phyloP scores from a whole-genome alignment of 2,797 vertebrate species.

The Taenioides sp. region DNA sequence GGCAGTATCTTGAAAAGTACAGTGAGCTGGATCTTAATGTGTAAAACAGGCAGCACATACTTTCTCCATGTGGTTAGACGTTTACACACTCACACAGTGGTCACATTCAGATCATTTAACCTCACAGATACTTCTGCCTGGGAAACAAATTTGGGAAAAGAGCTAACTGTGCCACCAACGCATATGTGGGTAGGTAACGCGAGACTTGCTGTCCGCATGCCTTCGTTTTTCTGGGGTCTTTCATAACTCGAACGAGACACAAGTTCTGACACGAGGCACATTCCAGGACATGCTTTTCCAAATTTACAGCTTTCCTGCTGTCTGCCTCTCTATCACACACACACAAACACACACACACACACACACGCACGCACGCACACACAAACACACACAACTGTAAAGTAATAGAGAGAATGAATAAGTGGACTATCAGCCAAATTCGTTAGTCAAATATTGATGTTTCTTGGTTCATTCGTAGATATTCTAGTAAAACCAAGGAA shows the following conservation, averaged over 20 bases:
- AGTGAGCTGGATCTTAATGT: background rate
- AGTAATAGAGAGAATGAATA: background rate
- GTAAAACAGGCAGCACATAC: constrained; percentile 7
- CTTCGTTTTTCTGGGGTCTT: constrained; percentile 77
- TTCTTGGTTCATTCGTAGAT: background rate
- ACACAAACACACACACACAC: too few species aligned
- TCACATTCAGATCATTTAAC: background rate
- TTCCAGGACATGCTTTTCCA: constrained; percentile 74
- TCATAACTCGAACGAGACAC: constrained; percentile 74
- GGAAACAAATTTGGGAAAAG: constrained; percentile 5
- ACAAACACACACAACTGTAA: too few species aligned
- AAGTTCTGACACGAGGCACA: constrained; percentile 78
- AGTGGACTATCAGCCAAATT: constrained; percentile 23
- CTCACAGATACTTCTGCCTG: background rate
- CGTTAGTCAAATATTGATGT: constrained; percentile 8
- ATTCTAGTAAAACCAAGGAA: background rate
- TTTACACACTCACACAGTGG: background rate
- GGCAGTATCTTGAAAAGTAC: background rate
- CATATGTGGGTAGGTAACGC: constrained; percentile 9
- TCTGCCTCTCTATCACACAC: constrained; percentile 52
- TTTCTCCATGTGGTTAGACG: background rate
- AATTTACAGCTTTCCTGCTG: constrained; percentile 62
- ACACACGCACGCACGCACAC: too few species aligned
- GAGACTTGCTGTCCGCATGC: constrained; percentile 52
- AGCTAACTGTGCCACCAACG: background rate